Evolutionary conservation across 2,888 invertebrate species (phyloP).

Genomic region (Altica lythri): DNA sequence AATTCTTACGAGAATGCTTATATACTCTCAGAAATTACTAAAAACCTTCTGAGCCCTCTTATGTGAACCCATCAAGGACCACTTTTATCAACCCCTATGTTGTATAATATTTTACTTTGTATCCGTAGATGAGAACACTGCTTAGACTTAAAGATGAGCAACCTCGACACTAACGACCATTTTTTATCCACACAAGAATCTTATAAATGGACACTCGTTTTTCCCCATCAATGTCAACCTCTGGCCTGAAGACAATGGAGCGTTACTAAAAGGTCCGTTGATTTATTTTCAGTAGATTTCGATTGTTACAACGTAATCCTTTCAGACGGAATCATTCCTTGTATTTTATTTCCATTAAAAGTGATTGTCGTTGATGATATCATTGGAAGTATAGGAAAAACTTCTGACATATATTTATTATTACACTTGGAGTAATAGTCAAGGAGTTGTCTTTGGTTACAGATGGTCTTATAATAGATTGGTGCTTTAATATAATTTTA

Average conservation of each 20-base stretch:
- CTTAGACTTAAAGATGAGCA: conserved; percentile 7
- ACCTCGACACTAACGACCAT: conserved; percentile 4
- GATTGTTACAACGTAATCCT: conserved; percentile 14
- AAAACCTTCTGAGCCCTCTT: too few relatives aligned
- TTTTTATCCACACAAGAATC: conserved; percentile 8
- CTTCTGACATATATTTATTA: too few relatives aligned
- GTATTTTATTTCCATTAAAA: conserved; percentile 8
- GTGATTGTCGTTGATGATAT: background rate
- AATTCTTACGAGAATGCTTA: too few relatives aligned
- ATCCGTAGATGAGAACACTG: background rate
- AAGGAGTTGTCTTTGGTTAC: too few relatives aligned
- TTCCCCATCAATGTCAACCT: conserved; percentile 15
- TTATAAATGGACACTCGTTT: conserved; percentile 14
- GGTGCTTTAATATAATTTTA: too few relatives aligned
- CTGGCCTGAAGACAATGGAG: conserved; percentile 12
- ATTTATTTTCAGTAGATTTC: conserved; percentile 7
- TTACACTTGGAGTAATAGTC: too few relatives aligned
- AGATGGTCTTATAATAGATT: too few relatives aligned
- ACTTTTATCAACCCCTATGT: conserved; percentile 1
- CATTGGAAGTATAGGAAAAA: background rate
- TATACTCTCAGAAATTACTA: too few relatives aligned
- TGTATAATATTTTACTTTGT: conserved; percentile 6
- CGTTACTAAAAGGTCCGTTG: conserved; percentile 10
- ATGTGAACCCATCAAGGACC: background rate
- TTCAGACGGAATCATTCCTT: background rate